A percentile compares a stretch with the other conserved stretches of the same genome.
These are phyloP conservation scores for Antitype chi DNA, from an alignment of 2,888 invertebrate species.

Conservation along the genomic window DNA sequence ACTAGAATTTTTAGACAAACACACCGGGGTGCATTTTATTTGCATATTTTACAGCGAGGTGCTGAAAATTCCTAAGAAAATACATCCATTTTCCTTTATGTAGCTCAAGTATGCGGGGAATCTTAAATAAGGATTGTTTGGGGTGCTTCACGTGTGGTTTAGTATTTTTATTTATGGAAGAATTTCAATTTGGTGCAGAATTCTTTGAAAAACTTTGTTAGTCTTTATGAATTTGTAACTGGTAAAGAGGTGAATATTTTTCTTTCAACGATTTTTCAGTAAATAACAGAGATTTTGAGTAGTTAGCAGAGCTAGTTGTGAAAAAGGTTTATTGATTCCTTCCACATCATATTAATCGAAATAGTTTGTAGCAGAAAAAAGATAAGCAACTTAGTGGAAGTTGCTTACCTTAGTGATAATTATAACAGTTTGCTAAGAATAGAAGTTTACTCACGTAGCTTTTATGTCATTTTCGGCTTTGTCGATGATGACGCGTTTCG, in stretches of 20 bases:
- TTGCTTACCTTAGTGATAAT: too few species aligned
- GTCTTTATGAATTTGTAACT: background rate
- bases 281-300: background rate
- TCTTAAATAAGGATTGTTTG: constrained; percentile 46
- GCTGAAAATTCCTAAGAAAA: constrained; percentile 47
- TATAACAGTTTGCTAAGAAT: too few species aligned
- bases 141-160: background rate
- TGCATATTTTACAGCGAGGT: constrained; percentile 54
- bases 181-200: background rate
- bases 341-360: too few species aligned
- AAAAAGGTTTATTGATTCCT: too few species aligned
- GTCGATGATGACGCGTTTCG: too few species aligned
- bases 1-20: constrained; percentile 41
- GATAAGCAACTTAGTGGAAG: too few species aligned
- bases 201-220: background rate
- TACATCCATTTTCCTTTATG: constrained; percentile 37
- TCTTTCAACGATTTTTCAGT: background rate
- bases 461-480: too few species aligned
- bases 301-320: background rate
- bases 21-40: constrained; percentile 47
- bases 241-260: background rate
- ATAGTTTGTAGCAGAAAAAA: too few species aligned
- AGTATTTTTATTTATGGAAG: background rate
- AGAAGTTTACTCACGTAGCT: too few species aligned
- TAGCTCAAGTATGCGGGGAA: constrained; percentile 16